Base-by-base conservation (phyloP, 2,797 vertebrate genomes). In the Tadarida brasiliensis region DNA sequence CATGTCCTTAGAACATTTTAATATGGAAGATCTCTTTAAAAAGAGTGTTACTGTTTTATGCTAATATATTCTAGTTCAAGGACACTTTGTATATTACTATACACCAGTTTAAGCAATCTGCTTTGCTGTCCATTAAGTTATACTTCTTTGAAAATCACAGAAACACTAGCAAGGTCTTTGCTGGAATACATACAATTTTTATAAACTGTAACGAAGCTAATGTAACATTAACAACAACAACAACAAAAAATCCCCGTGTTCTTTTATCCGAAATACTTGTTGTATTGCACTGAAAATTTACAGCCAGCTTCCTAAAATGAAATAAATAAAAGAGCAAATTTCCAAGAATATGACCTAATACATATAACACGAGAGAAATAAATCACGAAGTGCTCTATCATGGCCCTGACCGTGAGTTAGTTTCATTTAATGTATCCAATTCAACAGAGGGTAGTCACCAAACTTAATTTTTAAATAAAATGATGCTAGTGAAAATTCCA, bases 401-500 rank as follows among this genome's bases (percentile, higher is more conserved):
- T 71, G 89, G 26, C 2, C 33, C 35, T n/a, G 19, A 30, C 9
- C n/a, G 54, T 26, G 44, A 80, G 7, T 73, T n/a, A 83, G 56
- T 90, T 94, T 93, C 3, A 77, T 65, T 89, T 74, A 61, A 85
- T 74, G 59, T 87, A 68, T 28, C 30, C 10, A 84, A 57, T 16
- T 82, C 20, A 56, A 26, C 5, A 80, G 33, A 82, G 1, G 5
- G 4, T 54, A 74, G 30, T 47, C 19, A 44, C 47, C 49, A 80
- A 86, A 67, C 19, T 71, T 94, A 81, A 86, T 33, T 90, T 94
- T 90, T 56, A 77, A 87, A 49, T 89, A 85, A 73, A 81, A 57
- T 0, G 5, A 65, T 80, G 19, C 22, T 70, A 44, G 19, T 71
- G 63, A 56, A 82, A 77, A 91, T 78, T 65, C 44, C 68, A n/a